Evolutionary conservation across 2,888 invertebrate genomes (phyloP).

Genomic region (Celastrina argiolus): DNA sequence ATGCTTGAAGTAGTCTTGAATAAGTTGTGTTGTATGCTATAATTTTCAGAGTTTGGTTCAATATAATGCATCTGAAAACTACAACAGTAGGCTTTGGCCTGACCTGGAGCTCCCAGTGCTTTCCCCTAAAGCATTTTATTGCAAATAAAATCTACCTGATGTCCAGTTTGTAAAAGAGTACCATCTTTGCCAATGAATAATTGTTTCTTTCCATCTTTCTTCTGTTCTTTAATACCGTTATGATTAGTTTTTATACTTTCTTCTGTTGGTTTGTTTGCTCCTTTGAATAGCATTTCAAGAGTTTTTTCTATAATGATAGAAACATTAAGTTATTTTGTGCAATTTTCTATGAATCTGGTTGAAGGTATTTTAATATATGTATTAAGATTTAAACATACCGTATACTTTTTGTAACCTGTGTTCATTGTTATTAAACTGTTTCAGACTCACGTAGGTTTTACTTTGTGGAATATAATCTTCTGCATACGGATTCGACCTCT

Average conservation of each 20-base stretch:
- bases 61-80: too few species aligned
- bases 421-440: slow-evolving; percentile 66
- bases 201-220: slow-evolving; percentile 59
- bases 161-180: slow-evolving; percentile 48
- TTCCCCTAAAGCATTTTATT: background rate
- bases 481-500: slow-evolving; percentile 61
- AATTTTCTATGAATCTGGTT: background rate
- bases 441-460: slow-evolving; percentile 61
- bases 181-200: slow-evolving; percentile 61
- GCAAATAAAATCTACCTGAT: slow-evolving; percentile 44
- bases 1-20: too few species aligned
- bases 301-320: slow-evolving; percentile 54
- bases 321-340: background rate
- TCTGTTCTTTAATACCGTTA: slow-evolving; percentile 27
- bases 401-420: slow-evolving; percentile 63
- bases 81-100: too few species aligned
- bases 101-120: too few species aligned
- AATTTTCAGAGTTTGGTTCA: too few species aligned
- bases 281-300: slow-evolving; percentile 53
- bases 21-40: too few species aligned
- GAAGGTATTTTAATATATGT: background rate
- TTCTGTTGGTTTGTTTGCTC: slow-evolving; percentile 50
- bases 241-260: slow-evolving; percentile 22
- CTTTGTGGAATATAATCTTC: slow-evolving; percentile 67
- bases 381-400: slow-evolving; percentile 41